These are phyloP conservation scores for Geotrupes spiniger DNA, from an alignment of 2,888 invertebrate genomes.

Conservation along the genomic window DNA sequence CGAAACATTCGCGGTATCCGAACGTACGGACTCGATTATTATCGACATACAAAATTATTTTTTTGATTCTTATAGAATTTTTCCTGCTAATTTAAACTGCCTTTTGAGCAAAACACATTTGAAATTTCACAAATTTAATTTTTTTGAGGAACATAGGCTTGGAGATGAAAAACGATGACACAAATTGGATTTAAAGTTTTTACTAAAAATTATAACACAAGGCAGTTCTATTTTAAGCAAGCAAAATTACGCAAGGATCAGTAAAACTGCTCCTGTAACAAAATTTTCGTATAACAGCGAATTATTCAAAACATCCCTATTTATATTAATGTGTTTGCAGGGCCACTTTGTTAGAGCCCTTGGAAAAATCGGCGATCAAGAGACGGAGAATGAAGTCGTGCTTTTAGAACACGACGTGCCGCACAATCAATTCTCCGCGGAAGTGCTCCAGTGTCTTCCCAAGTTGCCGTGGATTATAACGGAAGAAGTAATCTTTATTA, in stretches of 20 bases:
- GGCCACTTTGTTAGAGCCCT: slow-evolving; percentile 95
- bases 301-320: slow-evolving; percentile 1
- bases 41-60: not conserved
- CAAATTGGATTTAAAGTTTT: no score
- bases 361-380: slow-evolving; percentile 89
- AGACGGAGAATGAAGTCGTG: slow-evolving; percentile 95
- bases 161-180: no score
- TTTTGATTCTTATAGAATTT: slow-evolving; percentile 10
- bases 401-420: slow-evolving; percentile 96
- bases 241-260: no score
- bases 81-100: slow-evolving; percentile 7
- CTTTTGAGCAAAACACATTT: no score
- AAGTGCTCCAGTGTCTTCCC: slow-evolving; percentile 89
- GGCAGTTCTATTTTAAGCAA: no score
- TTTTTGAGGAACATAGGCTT: no score
- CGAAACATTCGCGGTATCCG: slow-evolving; percentile 87
- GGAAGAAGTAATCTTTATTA: slow-evolving; percentile 60
- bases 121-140: no score
- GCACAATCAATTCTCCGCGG: slow-evolving; percentile 91
- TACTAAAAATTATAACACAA: no score
- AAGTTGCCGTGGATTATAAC: slow-evolving; percentile 86
- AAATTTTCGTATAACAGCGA: no score
- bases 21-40: slow-evolving; percentile 52
- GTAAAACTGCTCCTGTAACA: no score
- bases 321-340: slow-evolving; percentile 39